Conservation (phyloP, 1,140 invertebrate species). For the Phocides pigmalion region DNA sequence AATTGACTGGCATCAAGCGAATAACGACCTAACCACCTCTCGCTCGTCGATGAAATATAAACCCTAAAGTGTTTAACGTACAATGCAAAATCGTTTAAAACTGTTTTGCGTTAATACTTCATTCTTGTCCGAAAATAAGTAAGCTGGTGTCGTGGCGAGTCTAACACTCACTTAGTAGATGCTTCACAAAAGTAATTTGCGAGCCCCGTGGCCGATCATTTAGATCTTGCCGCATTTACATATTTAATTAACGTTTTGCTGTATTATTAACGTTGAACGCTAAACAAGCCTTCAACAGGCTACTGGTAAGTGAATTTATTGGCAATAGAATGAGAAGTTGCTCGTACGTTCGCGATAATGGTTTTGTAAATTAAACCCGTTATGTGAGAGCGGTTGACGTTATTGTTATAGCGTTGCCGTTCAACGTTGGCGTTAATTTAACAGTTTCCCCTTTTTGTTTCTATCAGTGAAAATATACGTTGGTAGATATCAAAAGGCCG, state of each 20-base stretch:
- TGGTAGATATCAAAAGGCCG: slow-evolving; percentile 29
- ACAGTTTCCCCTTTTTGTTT: slow-evolving; percentile 56
- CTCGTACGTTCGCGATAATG: slow-evolving; percentile 62
- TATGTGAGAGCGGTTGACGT: slow-evolving; percentile 55
- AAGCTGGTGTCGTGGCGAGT: slow-evolving; percentile 49
- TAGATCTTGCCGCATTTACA: slow-evolving; percentile 62
- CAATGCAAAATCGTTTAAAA: slow-evolving; percentile 43
- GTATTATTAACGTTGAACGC: slow-evolving; percentile 56
- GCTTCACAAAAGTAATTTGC: slow-evolving; percentile 66
- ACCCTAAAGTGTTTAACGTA: slow-evolving; percentile 43
- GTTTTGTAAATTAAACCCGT: slow-evolving; percentile 68
- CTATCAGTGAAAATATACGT: slow-evolving; percentile 47
- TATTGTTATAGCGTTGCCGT: slow-evolving; percentile 50
- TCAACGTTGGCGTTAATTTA: slow-evolving; percentile 50
- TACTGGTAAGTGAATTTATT: slow-evolving; percentile 66
- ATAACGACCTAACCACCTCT: slow-evolving; percentile 57
- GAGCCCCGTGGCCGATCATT: slow-evolving; percentile 56
- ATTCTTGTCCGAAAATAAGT: slow-evolving; percentile 40
- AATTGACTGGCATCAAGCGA: slow-evolving; percentile 68
- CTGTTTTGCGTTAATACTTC: slow-evolving; percentile 24
- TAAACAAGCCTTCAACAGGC: slow-evolving; percentile 53
- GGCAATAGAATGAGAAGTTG: slow-evolving; percentile 56
- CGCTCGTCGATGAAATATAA: slow-evolving; percentile 53
- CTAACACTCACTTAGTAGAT: slow-evolving; percentile 63
- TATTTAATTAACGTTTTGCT: slow-evolving; percentile 67